Conservation (phyloP, 2,797 vertebrate species). For the Darevskia nairensis region DNA sequence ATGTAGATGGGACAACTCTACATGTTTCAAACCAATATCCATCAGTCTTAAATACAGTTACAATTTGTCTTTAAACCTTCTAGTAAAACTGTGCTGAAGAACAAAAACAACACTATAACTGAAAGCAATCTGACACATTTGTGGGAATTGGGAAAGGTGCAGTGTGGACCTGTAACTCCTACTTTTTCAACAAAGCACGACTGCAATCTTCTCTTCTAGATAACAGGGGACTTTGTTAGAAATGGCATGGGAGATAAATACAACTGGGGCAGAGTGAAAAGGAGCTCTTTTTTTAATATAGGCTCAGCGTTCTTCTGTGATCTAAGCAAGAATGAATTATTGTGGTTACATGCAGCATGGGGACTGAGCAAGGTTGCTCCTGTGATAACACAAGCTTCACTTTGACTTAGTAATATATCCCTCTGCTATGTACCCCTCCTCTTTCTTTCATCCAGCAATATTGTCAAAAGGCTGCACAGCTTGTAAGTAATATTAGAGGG, state of each 20-base stretch:
- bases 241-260: conserved; percentile 39
- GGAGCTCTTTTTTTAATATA: conserved; percentile 32
- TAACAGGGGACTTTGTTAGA: conserved; percentile 38
- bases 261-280: conserved; percentile 29
- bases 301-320: conserved; percentile 42
- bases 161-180: background rate
- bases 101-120: background rate
- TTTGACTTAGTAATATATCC: conserved; percentile 45
- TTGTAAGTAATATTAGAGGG: background rate
- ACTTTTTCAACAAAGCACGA: conserved; percentile 13
- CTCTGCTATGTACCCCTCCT: conserved; percentile 27
- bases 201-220: conserved; percentile 29
- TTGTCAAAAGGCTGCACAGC: conserved; percentile 11
- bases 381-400: conserved; percentile 37
- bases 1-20: background rate
- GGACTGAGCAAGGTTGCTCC: conserved; percentile 44
- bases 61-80: background rate
- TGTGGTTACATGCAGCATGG: conserved; percentile 13
- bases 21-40: background rate
- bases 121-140: conserved; percentile 16
- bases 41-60: conserved; percentile 4
- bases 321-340: conserved; percentile 54
- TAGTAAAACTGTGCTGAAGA: background rate
- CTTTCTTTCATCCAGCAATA: conserved; percentile 17
- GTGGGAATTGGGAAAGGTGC: background rate